A percentile compares a stretch with the other conserved stretches of the same genome.
phyloP scores from a whole-genome alignment of 1,140 invertebrate genomes.

The Zaprionus davidi region DNA sequence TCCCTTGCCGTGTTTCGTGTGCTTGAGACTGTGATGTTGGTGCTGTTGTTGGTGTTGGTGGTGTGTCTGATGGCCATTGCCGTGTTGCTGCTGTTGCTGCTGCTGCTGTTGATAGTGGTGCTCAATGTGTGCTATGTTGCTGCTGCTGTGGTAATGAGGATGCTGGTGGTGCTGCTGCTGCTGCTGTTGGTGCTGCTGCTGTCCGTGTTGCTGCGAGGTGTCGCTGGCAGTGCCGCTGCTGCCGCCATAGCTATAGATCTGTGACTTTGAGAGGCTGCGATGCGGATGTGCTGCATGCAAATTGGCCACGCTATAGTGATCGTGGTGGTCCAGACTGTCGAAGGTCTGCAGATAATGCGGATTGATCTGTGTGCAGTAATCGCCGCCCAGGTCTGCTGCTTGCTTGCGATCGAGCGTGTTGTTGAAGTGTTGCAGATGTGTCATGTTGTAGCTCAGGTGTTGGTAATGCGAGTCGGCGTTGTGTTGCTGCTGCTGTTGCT shows the following conservation, averaged over 20 bases:
- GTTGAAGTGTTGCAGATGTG: conserved; percentile 56
- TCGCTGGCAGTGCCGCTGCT: conserved; percentile 68
- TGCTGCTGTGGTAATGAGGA: conserved; percentile 68
- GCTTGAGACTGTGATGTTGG: conserved; percentile 80
- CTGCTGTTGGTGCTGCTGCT: conserved; percentile 49
- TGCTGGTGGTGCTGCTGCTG: conserved; percentile 57
- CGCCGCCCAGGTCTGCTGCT: conserved; percentile 38
- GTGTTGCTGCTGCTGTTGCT: conserved; percentile 31
- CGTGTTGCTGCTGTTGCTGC: conserved; percentile 38
- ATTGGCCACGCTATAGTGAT: conserved; percentile 75
- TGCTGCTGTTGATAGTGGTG: conserved; percentile 64
- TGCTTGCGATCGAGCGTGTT: conserved; percentile 77
- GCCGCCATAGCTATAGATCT: conserved; percentile 80
- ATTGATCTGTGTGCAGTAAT: conserved; percentile 78
- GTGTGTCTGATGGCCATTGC: conserved; percentile 52
- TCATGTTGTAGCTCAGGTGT: conserved; percentile 70
- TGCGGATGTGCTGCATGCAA: conserved; percentile 57
- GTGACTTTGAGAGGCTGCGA: conserved; percentile 80
- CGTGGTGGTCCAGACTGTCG: conserved; percentile 73
- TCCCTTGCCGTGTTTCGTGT: conserved; percentile 75
- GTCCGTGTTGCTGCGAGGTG: conserved; percentile 50
- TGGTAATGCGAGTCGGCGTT: conserved; percentile 71
- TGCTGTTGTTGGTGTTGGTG: conserved; percentile 50
- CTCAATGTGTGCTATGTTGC: conserved; percentile 71
- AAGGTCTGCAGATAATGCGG: conserved; percentile 81